Percentiles rank a stretch among this genome's conserved stretches.
These are phyloP conservation scores for Sarcophaga caerulescens DNA, from an alignment of 2,888 invertebrate genomes.

Conservation along the genomic window DNA sequence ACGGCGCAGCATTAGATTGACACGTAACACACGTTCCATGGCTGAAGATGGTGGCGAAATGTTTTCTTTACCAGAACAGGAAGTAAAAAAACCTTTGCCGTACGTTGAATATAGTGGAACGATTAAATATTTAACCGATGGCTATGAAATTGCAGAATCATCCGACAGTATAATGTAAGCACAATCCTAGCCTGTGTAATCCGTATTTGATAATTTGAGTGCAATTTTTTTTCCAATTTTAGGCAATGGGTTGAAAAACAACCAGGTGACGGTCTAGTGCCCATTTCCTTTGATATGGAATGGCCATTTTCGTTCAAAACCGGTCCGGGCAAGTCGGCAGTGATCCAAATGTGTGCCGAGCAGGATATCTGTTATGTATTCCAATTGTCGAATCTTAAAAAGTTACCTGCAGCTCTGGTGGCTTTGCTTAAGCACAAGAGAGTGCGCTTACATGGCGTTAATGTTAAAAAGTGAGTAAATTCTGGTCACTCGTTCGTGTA, in stretches of 20 bases:
- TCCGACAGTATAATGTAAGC: slow-evolving; percentile 81
- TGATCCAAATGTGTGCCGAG: slow-evolving; percentile 85
- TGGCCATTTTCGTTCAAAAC: slow-evolving; percentile 85
- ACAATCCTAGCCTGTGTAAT: neutral
- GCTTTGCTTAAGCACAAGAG: slow-evolving; percentile 83
- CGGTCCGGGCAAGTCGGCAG: slow-evolving; percentile 84
- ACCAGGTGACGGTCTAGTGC: slow-evolving; percentile 77
- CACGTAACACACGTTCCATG: slow-evolving; percentile 74
- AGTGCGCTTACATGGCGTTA: slow-evolving; percentile 84
- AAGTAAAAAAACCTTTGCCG: slow-evolving; percentile 71
- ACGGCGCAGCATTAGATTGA: slow-evolving; percentile 75
- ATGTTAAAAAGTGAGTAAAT: slow-evolving; percentile 84
- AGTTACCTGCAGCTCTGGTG: slow-evolving; percentile 83
- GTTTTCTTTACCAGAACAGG: slow-evolving; percentile 71
- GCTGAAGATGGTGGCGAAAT: slow-evolving; percentile 68
- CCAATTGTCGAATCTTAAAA: slow-evolving; percentile 83
- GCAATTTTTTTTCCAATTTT: neutral
- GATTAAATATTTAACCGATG: slow-evolving; percentile 79
- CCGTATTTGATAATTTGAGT: neutral
- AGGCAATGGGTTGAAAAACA: slow-evolving; percentile 79
- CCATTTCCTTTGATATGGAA: slow-evolving; percentile 86
- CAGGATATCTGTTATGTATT: slow-evolving; percentile 83
- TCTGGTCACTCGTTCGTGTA: no score
- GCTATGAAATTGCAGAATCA: slow-evolving; percentile 81
- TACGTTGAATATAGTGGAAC: slow-evolving; percentile 76